Percentiles rank a stretch among this genome's conserved stretches.
Conservation (phyloP, 2,113 vertebrate species). For the Bos indicus region DNA sequence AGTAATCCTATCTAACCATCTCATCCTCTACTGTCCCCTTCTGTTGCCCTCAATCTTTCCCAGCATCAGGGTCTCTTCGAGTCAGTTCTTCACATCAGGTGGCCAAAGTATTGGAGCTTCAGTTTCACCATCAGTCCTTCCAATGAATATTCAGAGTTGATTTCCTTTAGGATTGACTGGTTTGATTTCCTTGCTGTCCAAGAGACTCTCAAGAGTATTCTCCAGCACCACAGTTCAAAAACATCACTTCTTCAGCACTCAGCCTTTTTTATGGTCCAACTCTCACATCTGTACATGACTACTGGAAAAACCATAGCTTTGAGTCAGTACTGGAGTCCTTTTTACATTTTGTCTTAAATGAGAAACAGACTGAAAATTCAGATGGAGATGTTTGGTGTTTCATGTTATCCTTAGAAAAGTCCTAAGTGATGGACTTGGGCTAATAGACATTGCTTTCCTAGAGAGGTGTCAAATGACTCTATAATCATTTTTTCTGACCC, state of each 20-base stretch:
- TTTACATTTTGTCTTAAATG: background rate
- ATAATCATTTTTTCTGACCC: background rate
- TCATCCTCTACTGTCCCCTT: background rate
- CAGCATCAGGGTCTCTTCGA: background rate
- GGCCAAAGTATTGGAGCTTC: background rate
- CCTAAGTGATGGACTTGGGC: background rate
- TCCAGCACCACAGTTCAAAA: background rate
- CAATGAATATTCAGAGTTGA: background rate
- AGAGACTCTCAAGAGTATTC: background rate
- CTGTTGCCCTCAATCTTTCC: background rate
- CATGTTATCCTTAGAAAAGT: background rate
- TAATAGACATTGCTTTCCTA: background rate
- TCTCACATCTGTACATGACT: background rate
- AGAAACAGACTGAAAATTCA: background rate
- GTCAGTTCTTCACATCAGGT: background rate
- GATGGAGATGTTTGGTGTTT: background rate
- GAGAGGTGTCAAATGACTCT: background rate
- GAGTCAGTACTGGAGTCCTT: background rate
- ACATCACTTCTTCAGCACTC: background rate
- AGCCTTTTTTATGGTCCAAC: background rate
- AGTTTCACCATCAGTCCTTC: background rate
- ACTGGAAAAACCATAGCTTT: background rate
- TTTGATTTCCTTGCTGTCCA: background rate
- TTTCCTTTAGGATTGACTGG: background rate
- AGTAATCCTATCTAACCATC: background rate